Evolutionary conservation across 37 sponge, comb jelly and placozoan species (phyloP).

Genomic region (Hexactinellida sp.): DNA sequence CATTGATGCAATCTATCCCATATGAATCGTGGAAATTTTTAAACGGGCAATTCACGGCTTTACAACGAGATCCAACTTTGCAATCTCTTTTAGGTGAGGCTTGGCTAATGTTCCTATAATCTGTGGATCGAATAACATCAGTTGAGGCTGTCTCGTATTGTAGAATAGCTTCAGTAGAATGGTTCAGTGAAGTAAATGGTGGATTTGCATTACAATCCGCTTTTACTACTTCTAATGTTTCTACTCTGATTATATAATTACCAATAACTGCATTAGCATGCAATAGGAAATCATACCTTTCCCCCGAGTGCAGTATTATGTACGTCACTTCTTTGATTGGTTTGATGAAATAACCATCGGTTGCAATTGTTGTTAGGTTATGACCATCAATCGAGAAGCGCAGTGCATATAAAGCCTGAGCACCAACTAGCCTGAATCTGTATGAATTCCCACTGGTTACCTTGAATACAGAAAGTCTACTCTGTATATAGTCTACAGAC

Average conservation of each 20-base stretch:
- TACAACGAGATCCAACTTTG: slow-evolving; percentile 17
- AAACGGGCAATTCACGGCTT: slow-evolving; percentile 68
- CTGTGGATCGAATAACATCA: not conserved
- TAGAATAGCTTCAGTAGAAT: slow-evolving; percentile 2
- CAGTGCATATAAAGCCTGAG: not conserved
- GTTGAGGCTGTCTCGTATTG: not conserved
- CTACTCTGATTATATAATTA: not conserved
- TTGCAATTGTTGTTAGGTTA: slow-evolving; percentile 41
- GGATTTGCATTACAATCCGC: not conserved
- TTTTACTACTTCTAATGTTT: not conserved
- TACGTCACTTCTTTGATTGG: slow-evolving; percentile 32
- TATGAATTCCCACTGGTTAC: not conserved
- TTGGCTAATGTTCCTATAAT: not conserved
- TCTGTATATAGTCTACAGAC: not conserved
- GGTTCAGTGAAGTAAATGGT: not conserved
- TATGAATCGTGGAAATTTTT: slow-evolving; percentile 20
- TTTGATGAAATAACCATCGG: slow-evolving; percentile 39
- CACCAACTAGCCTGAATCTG: not conserved
- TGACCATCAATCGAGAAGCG: slow-evolving; percentile 44
- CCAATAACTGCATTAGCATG: slow-evolving; percentile 13
- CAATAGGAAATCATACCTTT: slow-evolving; percentile 59
- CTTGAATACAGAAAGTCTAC: not conserved
- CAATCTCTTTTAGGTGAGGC: not conserved
- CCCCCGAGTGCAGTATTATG: slow-evolving; percentile 63
- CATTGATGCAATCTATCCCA: slow-evolving; percentile 35